Conservation (phyloP, 1,140 invertebrate genomes). For the Meloidogyne exigua region DNA sequence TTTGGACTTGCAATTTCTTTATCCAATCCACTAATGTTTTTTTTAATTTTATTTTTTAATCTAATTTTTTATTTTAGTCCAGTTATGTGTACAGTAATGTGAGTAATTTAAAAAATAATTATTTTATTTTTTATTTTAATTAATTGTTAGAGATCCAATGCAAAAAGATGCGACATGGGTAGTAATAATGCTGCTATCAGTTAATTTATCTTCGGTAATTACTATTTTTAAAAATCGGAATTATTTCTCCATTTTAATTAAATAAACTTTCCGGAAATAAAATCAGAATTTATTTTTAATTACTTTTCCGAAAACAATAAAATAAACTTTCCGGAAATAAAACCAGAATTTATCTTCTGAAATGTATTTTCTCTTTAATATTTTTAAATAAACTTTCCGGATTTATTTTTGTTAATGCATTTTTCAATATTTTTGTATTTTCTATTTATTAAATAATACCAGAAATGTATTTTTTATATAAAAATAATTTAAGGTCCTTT, state of each 20-base stretch:
- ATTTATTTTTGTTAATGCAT: no score
- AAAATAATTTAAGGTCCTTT: not conserved
- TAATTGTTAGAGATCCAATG: slow-evolving; percentile 12
- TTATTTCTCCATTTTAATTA: no score
- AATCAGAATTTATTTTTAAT: no score
- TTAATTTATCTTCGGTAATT: slow-evolving; percentile 14
- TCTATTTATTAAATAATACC: no score
- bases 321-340: no score
- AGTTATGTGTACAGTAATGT: slow-evolving; percentile 26
- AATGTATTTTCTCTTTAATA: no score
- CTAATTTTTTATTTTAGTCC: slow-evolving; percentile 7
- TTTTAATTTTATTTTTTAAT: not conserved
- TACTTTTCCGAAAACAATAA: no score
- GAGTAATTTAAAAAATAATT: not conserved
- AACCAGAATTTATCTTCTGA: no score
- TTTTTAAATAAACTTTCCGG: no score
- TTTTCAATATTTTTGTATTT: no score
- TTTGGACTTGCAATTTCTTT: not conserved
- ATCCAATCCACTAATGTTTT: slow-evolving; percentile 11
- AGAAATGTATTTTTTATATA: no score
- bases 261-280: no score
- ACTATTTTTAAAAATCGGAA: not conserved
- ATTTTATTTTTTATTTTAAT: not conserved
- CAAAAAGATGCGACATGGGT: slow-evolving; percentile 14
- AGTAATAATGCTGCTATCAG: slow-evolving; percentile 13